Percentiles rank a stretch among this genome's conserved stretches.
Evolutionary conservation across 2,797 vertebrate species (phyloP).

Genomic region (Cirrhinus mrigala): DNA sequence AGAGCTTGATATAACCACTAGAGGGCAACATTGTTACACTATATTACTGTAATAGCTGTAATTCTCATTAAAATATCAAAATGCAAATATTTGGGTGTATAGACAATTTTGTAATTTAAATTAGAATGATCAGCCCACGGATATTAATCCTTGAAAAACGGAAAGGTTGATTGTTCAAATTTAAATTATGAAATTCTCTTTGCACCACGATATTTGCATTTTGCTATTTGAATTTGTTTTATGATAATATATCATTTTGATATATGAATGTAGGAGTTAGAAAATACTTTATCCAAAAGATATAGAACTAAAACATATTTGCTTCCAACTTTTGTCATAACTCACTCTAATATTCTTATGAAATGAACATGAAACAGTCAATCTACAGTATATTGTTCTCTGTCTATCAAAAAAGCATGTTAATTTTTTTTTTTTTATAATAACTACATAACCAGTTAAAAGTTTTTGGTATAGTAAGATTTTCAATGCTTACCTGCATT

Average conservation of each 20-base stretch:
- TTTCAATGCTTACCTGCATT: too few species aligned
- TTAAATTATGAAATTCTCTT: neutral
- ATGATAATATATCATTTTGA: neutral
- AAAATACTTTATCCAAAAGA: neutral
- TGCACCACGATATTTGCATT: neutral
- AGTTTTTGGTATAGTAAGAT: too few species aligned
- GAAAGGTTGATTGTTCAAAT: neutral
- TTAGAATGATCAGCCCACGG: neutral
- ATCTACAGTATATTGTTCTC: neutral
- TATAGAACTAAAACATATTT: neutral
- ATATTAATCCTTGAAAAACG: neutral
- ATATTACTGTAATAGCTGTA: neutral
- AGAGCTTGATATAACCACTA: neutral
- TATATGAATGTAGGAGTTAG: neutral
- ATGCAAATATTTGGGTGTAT: neutral
- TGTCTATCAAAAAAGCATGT: neutral
- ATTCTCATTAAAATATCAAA: neutral
- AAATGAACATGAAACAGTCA: neutral
- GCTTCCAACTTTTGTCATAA: neutral
- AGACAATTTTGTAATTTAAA: neutral
- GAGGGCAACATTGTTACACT: neutral
- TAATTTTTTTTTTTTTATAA: too few species aligned
- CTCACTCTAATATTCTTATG: neutral
- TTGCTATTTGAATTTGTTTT: neutral
- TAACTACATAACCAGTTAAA: too few species aligned